Conservation (phyloP, 2,113 vertebrate species). For the Rissa tridactyla region DNA sequence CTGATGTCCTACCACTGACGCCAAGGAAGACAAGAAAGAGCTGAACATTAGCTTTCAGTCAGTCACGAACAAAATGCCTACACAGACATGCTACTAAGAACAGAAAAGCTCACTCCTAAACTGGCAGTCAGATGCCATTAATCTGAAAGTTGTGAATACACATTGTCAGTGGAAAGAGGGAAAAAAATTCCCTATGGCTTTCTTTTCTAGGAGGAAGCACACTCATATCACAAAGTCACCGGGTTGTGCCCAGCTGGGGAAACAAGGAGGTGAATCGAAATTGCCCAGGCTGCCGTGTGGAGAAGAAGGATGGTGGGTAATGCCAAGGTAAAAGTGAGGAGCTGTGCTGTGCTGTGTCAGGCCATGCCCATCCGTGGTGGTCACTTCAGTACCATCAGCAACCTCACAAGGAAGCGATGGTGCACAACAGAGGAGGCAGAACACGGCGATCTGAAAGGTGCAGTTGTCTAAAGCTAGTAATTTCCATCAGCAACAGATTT, state of each 20-base stretch:
- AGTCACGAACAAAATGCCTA: not conserved
- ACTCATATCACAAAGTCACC: not conserved
- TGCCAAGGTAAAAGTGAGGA: not conserved
- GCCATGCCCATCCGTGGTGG: rapidly evolving
- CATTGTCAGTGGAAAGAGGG: not conserved
- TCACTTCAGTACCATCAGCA: not conserved
- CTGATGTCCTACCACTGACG: not conserved
- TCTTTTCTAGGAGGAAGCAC: not conserved
- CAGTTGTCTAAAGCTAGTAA: not conserved
- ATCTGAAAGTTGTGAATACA: not conserved
- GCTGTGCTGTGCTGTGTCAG: not conserved
- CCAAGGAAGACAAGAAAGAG: not conserved
- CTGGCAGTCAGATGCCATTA: not conserved
- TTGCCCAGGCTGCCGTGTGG: not conserved
- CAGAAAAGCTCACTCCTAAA: not conserved
- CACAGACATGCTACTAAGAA: not conserved
- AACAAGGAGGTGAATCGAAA: not conserved
- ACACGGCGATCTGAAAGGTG: not conserved
- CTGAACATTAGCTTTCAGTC: not conserved
- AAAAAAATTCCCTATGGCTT: not conserved
- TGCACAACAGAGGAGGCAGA: not conserved
- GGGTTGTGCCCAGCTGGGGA: not conserved
- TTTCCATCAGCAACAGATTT: not conserved
- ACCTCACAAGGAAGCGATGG: not conserved
- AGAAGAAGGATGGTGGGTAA: not conserved